These are phyloP conservation scores for Ciconia stormi DNA, from an alignment of 2,113 vertebrate genomes.

Conservation along the genomic window DNA sequence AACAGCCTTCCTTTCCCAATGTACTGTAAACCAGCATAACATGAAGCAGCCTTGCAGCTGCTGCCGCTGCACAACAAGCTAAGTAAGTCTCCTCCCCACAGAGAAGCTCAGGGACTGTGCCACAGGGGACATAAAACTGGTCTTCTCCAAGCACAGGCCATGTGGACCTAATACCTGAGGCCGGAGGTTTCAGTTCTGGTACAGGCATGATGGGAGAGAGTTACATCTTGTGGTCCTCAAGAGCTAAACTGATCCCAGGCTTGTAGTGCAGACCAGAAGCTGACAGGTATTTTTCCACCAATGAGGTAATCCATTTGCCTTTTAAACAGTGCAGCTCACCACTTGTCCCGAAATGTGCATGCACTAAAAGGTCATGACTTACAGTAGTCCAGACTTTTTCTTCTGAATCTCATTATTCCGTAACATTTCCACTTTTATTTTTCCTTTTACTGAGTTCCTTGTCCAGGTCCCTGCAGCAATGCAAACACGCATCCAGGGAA, in stretches of 20 bases:
- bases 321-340: neutral
- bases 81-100: neutral
- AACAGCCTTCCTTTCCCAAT: neutral
- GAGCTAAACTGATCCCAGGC: neutral
- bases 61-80: neutral
- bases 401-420: neutral
- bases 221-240: neutral
- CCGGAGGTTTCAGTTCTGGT: neutral
- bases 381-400: neutral
- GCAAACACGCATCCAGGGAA: neutral
- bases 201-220: neutral
- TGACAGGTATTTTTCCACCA: neutral
- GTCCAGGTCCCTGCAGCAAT: neutral
- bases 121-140: neutral
- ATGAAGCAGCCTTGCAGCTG: neutral
- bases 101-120: accelerated
- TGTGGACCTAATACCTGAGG: accelerated
- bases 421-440: neutral
- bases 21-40: accelerated
- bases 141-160: neutral
- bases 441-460: neutral
- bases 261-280: neutral
- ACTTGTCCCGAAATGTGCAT: neutral
- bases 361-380: neutral
- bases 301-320: neutral